Evolutionary conservation across 2,888 invertebrate species (phyloP), one percentile per base, ranked within the genome.

Genomic region (Scaptodrosophila latifasciaeformis): DNA sequence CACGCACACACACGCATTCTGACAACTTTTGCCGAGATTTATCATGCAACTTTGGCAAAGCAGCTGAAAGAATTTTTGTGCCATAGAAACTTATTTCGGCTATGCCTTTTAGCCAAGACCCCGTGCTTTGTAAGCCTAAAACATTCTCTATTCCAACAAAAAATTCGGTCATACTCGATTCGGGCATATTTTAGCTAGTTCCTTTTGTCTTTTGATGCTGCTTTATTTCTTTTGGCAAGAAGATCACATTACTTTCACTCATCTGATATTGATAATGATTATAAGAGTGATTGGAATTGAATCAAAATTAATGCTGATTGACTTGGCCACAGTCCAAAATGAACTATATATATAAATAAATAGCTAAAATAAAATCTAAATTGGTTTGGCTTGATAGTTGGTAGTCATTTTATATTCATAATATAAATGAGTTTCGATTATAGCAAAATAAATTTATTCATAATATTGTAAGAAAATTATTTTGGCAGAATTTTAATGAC

Each of bases 401-500:
- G n/a, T n/a, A n/a, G n/a, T n/a, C n/a, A n/a, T n/a, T n/a, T n/a
- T n/a, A n/a, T n/a, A 24, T 7, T 24, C 24, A 24, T n/a, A 24
- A 24, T 24, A 7, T 24, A 7, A 24, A 3, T 7, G 24, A 24
- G 24, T 24, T 7, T 24, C 24, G 7, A 24, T 24, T 24, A 24
- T 24, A 5, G 24, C 24, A 3, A 5, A 7, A 5, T 70, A 65
- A 74, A 70, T 59, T 39, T 59, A 75, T 70, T 68, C 68, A 72
- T 71, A 52, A 51, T 27, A 52, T 43, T 67, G 71, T 78, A 65
- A 75, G 71, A 65, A n/a, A n/a, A n/a, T n/a, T n/a, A n/a, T 61
- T 75, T 72, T 70, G 63, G 71, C 71, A n/a, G n/a, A n/a, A 72
- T 72, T 71, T 65, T 70, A 78, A 72, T 72, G 58, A 71, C 52